Base-by-base conservation (phyloP, 2,797 vertebrate genomes). In the Sphenopsis melanotis region DNA sequence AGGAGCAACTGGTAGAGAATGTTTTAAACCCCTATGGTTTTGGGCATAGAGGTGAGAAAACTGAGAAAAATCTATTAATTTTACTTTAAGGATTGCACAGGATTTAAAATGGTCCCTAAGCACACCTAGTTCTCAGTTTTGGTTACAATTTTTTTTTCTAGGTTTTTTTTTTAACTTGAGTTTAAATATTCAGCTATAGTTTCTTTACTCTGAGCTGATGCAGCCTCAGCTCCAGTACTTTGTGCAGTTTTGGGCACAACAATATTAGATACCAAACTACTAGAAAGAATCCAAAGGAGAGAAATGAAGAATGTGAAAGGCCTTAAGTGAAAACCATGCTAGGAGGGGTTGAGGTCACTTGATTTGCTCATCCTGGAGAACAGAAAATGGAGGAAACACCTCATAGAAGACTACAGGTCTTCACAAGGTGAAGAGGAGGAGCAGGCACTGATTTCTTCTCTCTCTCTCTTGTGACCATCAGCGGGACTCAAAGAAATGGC, bases 401-500 rank as follows among this genome's bases (percentile, higher is more conserved):
- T 42, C 22, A 21, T 4, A 47, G 63, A 53, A 55, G 41, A 36
- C 22, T 55, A 12, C 18, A 37, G 7, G 8, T 41, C 41, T 34
- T 69, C 70, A 49, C 4, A 21, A 41, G 13, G 10, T 20, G 26
- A 46, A 16, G 61, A 47, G 26, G 22, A 68, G 22, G 26, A 10
- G 21, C 14, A 65, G 37, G 29, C 15, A 9, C 26, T 30, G 26
- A 26, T 59, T 60, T 65, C 15, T n/a, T 52, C 30, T 53, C 22
- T 52, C n/a, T 52, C 22, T 21, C 9, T 60, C 22, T 71, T 32
- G 19, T 29, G 42, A 63, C 22, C 36, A 57, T 27, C 11, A 36
- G 16, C 0, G 0, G 5, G 27, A 44, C 75, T 56, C 3, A 3
- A 49, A 36, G 10, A 70, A 87, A 56, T 32, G 26, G 15, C 10